Evolutionary conservation across 2,888 invertebrate species (phyloP).

Genomic region (Balanococcus diminutus): DNA sequence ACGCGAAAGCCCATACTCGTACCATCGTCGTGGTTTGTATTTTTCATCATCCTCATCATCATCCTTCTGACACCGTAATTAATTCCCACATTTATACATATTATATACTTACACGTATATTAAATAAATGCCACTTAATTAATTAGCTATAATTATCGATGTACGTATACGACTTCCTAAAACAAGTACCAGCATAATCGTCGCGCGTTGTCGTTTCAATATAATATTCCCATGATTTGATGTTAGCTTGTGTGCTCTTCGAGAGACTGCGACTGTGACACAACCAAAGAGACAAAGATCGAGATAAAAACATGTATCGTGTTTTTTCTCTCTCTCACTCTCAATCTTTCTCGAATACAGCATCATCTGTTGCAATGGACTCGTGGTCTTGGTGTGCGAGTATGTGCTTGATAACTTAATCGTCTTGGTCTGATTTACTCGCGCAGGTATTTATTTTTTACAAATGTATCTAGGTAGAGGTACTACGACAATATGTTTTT

Average conservation of each 20-base stretch:
- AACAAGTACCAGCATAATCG: slow-evolving; percentile 32
- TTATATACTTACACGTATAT: neutral
- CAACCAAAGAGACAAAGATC: neutral
- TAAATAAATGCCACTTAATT: slow-evolving; percentile 9
- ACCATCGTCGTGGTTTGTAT: neutral
- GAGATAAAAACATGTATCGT: neutral
- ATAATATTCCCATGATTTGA: slow-evolving; percentile 1
- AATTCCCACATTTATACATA: slow-evolving; percentile 14
- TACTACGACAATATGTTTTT: neutral
- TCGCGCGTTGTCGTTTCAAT: neutral
- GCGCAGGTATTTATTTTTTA: neutral
- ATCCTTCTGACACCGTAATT: slow-evolving; percentile 24
- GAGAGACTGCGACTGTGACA: neutral
- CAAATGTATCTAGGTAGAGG: neutral
- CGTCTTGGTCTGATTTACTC: neutral
- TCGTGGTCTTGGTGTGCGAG: neutral
- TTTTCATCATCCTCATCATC: neutral
- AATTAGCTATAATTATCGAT: slow-evolving; percentile 25
- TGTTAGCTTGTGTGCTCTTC: neutral
- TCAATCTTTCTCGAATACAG: neutral
- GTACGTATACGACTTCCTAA: neutral
- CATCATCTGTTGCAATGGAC: neutral
- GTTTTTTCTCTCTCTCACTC: neutral
- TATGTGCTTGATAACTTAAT: neutral
- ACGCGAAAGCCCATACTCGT: neutral